phyloP scores from a whole-genome alignment of 2,113 vertebrate genomes.

The Anoura caudifer region DNA sequence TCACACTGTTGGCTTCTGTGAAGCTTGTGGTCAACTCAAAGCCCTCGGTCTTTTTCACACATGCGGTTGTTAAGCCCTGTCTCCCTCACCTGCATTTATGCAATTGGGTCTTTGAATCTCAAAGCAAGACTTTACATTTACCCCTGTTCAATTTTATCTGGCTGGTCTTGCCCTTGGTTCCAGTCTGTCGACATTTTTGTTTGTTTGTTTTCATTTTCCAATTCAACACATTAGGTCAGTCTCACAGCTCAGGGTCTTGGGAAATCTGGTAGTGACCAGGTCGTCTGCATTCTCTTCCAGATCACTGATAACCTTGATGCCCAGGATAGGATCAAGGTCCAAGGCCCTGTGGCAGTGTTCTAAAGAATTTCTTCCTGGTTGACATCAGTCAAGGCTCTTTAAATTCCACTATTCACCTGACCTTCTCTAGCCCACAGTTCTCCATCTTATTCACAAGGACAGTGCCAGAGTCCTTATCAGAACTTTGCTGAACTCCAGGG shows the following conservation, averaged over 20 bases:
- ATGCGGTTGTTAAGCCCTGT: not conserved
- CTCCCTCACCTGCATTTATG: conserved; percentile 23
- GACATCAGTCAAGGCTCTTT: not conserved
- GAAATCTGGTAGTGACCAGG: not conserved
- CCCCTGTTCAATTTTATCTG: conserved; percentile 8
- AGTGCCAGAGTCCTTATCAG: not conserved
- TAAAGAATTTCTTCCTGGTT: not conserved
- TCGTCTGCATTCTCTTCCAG: not conserved
- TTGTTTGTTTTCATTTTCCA: not conserved
- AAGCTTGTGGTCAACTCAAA: conserved; percentile 55
- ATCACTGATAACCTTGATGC: not conserved
- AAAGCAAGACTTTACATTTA: not conserved
- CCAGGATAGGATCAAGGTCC: not conserved
- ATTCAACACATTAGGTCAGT: not conserved
- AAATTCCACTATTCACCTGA: conserved; percentile 4
- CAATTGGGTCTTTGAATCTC: conserved; percentile 33
- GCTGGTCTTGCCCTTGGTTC: not conserved
- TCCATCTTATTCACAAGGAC: not conserved
- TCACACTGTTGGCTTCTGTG: conserved; percentile 55
- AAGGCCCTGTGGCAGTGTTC: not conserved
- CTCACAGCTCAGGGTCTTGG: not conserved
- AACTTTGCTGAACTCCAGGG: conserved; percentile 18
- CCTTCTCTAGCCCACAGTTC: not conserved
- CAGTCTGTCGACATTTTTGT: not conserved
- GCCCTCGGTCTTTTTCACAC: conserved; percentile 35